A percentile compares a stretch with the other conserved stretches of the same genome.
phyloP scores from a whole-genome alignment of 2,113 vertebrate genomes.

The Clinocottus analis region DNA sequence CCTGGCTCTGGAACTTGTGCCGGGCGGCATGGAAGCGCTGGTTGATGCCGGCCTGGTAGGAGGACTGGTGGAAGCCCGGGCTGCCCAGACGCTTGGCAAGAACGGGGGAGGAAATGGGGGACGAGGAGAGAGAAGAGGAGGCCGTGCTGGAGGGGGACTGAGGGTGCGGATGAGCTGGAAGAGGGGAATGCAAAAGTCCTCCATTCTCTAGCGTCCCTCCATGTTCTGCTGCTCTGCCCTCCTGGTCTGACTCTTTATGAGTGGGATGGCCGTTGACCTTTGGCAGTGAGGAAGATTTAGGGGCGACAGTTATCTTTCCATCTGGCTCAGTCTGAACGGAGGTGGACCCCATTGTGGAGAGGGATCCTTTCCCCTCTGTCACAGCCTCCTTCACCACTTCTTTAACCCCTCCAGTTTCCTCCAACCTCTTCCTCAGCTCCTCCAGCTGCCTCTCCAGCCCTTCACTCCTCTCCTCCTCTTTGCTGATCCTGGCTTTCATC shows the following conservation, averaged over 20 bases:
- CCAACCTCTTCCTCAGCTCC: constrained; percentile 83
- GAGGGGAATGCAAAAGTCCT: constrained; percentile 61
- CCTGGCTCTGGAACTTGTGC: constrained; percentile 96
- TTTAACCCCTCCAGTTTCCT: constrained; percentile 44
- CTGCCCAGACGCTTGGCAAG: constrained; percentile 88
- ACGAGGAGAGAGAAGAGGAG: constrained; percentile 93
- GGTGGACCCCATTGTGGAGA: constrained; percentile 66
- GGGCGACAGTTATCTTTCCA: constrained; percentile 65
- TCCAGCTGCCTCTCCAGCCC: constrained; percentile 90
- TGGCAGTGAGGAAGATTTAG: constrained; percentile 67
- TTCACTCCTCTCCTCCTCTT: constrained; percentile 89
- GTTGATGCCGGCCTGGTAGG: constrained; percentile 95
- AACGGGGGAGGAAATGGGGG: constrained; percentile 94
- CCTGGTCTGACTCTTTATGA: constrained; percentile 76
- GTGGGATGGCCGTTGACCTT: constrained; percentile 88
- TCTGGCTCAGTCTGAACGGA: constrained; percentile 87
- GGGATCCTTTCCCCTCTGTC: constrained; percentile 54
- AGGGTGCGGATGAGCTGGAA: constrained; percentile 74
- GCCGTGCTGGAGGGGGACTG: constrained; percentile 90
- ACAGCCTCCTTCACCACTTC: constrained; percentile 51
- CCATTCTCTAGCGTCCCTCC: constrained; percentile 81
- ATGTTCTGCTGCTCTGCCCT: constrained; percentile 75
- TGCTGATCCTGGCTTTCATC: constrained; percentile 86
- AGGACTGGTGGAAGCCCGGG: constrained; percentile 89
- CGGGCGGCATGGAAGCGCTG: constrained; percentile 96